These are phyloP conservation scores for Mungos mungo DNA, from an alignment of 2,113 vertebrate genomes.

Conservation along the genomic window DNA sequence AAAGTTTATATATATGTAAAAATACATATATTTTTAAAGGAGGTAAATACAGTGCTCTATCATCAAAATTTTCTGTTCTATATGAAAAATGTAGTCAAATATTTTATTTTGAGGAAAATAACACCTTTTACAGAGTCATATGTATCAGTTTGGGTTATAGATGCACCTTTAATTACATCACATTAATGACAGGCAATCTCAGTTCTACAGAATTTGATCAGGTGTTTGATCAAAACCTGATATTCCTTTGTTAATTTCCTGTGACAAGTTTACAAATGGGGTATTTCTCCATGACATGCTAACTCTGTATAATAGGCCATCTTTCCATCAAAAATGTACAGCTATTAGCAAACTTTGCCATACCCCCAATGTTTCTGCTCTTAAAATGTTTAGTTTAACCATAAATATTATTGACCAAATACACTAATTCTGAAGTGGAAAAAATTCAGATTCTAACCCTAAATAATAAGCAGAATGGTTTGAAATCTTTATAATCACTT, in stretches of 20 bases:
- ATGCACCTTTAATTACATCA: conserved; percentile 66
- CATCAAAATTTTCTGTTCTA: neutral
- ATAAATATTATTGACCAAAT: conserved; percentile 71
- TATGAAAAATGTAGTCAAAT: neutral
- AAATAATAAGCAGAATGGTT: conserved; percentile 62
- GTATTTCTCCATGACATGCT: conserved; percentile 58
- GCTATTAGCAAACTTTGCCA: conserved; percentile 68
- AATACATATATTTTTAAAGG: neutral
- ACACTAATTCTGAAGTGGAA: conserved; percentile 39
- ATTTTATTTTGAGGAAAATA: conserved; percentile 29
- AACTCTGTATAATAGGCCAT: conserved; percentile 59
- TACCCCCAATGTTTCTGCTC: conserved; percentile 66
- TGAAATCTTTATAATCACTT: conserved; percentile 18
- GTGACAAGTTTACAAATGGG: conserved; percentile 67
- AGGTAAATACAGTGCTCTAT: neutral
- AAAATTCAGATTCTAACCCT: conserved; percentile 19
- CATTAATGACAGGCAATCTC: conserved; percentile 51
- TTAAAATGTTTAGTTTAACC: conserved; percentile 72
- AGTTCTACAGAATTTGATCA: conserved; percentile 45
- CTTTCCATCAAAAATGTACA: conserved; percentile 40
- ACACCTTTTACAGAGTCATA: conserved; percentile 18
- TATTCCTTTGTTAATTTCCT: conserved; percentile 68
- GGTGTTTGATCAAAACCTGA: conserved; percentile 31
- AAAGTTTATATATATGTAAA: neutral
- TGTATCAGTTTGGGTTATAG: conserved; percentile 2